These are phyloP conservation scores for Nezara viridula DNA, from an alignment of 2,888 invertebrate genomes.

Conservation along the genomic window DNA sequence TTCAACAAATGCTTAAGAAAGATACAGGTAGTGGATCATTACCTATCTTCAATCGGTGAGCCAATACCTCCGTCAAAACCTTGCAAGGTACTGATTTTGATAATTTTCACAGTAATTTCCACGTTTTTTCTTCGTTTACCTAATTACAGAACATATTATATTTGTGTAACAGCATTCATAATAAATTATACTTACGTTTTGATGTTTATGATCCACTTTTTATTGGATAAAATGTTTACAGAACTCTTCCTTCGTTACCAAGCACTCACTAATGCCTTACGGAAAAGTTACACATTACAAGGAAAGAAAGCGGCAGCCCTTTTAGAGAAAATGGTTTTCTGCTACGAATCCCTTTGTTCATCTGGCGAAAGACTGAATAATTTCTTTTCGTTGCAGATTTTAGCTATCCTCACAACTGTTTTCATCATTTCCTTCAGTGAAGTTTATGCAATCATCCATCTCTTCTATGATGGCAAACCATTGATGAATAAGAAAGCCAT, in stretches of 20 bases:
- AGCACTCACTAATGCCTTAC: background rate
- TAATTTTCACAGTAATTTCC: background rate
- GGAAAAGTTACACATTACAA: background rate
- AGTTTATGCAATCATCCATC: background rate
- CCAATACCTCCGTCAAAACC: background rate
- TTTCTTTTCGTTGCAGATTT: conserved; percentile 8
- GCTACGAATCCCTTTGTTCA: background rate
- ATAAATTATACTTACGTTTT: background rate
- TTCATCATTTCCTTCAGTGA: background rate
- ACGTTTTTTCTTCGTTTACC: background rate
- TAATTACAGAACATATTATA: background rate
- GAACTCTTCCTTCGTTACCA: background rate
- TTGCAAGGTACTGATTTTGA: background rate
- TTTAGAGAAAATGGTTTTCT: background rate
- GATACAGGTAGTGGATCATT: background rate
- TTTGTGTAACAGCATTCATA: background rate
- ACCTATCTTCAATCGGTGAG: background rate
- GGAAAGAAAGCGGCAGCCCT: background rate
- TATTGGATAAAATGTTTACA: background rate
- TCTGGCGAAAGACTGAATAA: background rate
- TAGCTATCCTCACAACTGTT: background rate
- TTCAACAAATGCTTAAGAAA: background rate
- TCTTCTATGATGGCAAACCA: background rate
- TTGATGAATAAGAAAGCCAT: background rate
- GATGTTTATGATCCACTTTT: background rate